These are phyloP conservation scores for Trichomycterus rosablanca DNA, from an alignment of 2,113 vertebrate genomes.

Conservation along the genomic window DNA sequence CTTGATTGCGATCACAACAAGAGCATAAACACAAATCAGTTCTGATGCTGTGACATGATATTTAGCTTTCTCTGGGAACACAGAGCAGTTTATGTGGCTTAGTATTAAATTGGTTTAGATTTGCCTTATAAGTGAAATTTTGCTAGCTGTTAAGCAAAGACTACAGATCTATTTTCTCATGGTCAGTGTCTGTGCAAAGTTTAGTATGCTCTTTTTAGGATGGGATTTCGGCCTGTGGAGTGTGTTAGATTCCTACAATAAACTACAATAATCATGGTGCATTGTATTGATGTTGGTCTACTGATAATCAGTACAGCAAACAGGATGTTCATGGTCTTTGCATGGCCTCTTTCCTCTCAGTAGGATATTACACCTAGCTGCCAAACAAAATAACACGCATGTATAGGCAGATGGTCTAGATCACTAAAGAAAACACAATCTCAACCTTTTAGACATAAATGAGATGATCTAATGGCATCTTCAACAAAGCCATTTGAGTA, in stretches of 20 bases:
- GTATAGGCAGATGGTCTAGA: background rate
- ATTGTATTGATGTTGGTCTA: background rate
- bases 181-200: too few species aligned
- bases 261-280: background rate
- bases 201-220: too few species aligned
- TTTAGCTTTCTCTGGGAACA: conserved; percentile 7
- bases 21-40: conserved; percentile 1
- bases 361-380: background rate
- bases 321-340: background rate
- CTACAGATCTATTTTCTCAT: too few species aligned
- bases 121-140: too few species aligned
- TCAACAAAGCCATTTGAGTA: background rate
- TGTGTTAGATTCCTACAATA: too few species aligned
- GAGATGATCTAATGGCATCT: background rate
- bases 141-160: too few species aligned
- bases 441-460: background rate
- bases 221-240: too few species aligned
- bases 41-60: background rate
- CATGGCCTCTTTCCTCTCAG: conserved; percentile 3
- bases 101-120: too few species aligned
- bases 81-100: too few species aligned
- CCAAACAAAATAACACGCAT: background rate
- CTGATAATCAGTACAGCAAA: background rate
- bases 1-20: conserved; percentile 11
- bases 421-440: conserved; percentile 4